A percentile compares a stretch with the other conserved stretches of the same genome.
Evolutionary conservation across 2,888 invertebrate species (phyloP).

Genomic region (Apamea anceps): DNA sequence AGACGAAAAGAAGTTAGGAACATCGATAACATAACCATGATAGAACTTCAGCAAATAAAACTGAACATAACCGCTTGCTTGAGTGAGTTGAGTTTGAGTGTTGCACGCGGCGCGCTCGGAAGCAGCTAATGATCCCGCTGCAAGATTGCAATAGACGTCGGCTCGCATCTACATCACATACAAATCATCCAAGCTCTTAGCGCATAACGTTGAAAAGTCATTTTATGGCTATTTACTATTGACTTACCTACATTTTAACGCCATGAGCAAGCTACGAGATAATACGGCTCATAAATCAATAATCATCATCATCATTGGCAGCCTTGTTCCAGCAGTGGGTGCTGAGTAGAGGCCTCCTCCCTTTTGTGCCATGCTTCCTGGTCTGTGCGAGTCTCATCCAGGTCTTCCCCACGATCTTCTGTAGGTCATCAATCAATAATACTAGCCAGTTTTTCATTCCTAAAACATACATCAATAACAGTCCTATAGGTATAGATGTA

Average conservation of each 20-base stretch:
- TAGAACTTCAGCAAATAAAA: background rate
- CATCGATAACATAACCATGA: too few relatives aligned
- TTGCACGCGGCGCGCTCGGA: slow-evolving; percentile 60
- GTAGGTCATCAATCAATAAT: background rate
- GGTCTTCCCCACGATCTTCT: too few relatives aligned
- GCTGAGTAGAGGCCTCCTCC: background rate
- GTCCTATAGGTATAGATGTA: background rate
- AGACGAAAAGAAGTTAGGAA: background rate
- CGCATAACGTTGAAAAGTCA: slow-evolving; percentile 69
- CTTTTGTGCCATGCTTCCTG: background rate
- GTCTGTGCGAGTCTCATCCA: too few relatives aligned
- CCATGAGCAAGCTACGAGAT: slow-evolving; percentile 47
- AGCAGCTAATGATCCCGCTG: slow-evolving; percentile 76
- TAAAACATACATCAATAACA: background rate
- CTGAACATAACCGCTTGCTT: slow-evolving; percentile 60
- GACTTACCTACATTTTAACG: slow-evolving; percentile 60
- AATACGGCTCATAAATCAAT: slow-evolving; percentile 1
- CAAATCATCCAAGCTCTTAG: slow-evolving; percentile 79
- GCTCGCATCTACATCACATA: slow-evolving; percentile 79
- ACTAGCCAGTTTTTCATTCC: slow-evolving; percentile 6
- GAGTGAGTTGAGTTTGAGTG: slow-evolving; percentile 56
- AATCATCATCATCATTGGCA: background rate
- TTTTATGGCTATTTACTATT: slow-evolving; percentile 70
- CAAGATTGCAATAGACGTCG: slow-evolving; percentile 79
- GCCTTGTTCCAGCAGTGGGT: background rate